These are phyloP conservation scores for Armadillidium nasatum DNA, from an alignment of 1,140 invertebrate genomes.

Conservation along the genomic window DNA sequence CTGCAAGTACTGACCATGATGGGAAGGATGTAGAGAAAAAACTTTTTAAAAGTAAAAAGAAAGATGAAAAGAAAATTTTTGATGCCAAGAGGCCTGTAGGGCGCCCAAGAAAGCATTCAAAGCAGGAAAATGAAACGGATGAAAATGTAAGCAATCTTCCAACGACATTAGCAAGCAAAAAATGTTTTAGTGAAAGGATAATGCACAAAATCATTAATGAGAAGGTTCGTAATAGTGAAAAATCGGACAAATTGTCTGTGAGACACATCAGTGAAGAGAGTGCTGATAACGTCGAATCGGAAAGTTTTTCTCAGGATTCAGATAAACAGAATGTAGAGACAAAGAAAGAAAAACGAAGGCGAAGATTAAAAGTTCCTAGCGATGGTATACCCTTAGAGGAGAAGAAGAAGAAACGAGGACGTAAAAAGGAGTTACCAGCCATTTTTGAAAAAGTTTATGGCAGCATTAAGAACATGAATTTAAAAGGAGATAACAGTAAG, in stretches of 20 bases:
- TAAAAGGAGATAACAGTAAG: not conserved
- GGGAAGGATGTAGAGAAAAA: slow-evolving; percentile 49
- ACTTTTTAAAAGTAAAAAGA: slow-evolving; percentile 34
- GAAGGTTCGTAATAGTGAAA: slow-evolving; percentile 43
- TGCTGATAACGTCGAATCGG: no score
- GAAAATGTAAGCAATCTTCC: slow-evolving; percentile 20
- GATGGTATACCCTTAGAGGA: slow-evolving; percentile 39
- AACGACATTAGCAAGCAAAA: slow-evolving; percentile 37
- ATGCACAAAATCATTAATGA: slow-evolving; percentile 45
- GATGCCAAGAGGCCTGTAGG: slow-evolving; percentile 39
- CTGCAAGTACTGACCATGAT: not conserved
- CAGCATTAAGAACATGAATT: not conserved
- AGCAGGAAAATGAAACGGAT: slow-evolving; percentile 22
- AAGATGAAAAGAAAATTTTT: slow-evolving; percentile 11
- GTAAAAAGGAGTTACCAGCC: slow-evolving; percentile 42
- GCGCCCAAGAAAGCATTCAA: slow-evolving; percentile 40
- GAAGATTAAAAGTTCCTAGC: slow-evolving; percentile 27
- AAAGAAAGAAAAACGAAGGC: slow-evolving; percentile 27
- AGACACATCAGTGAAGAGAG: slow-evolving; percentile 20
- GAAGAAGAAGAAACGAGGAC: slow-evolving; percentile 38
- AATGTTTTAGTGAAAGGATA: slow-evolving; percentile 42
- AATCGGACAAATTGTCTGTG: slow-evolving; percentile 45
- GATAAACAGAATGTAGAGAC: slow-evolving; percentile 11
- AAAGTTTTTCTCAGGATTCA: slow-evolving; percentile 7
- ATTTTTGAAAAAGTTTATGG: slow-evolving; percentile 45